Conservation (phyloP, 2,113 vertebrate species). For the Bubo blakistoni region DNA sequence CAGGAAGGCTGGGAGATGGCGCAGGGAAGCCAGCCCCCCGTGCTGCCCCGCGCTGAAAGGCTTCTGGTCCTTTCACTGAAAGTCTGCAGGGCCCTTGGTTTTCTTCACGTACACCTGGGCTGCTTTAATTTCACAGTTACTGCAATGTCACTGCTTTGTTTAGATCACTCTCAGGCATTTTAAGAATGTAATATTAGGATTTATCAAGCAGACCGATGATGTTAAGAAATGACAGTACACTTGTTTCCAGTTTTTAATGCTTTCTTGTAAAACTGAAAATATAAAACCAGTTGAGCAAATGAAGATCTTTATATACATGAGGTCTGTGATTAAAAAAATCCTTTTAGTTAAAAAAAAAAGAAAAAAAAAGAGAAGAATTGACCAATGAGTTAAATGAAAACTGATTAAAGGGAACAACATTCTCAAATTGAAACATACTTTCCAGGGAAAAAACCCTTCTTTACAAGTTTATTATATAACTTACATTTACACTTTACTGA, state of each 20-base stretch:
- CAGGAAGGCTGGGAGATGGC: background rate
- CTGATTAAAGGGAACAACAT: slow-evolving; percentile 53
- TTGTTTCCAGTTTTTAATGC: slow-evolving; percentile 82
- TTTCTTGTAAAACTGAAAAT: slow-evolving; percentile 82
- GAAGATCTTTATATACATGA: slow-evolving; percentile 79
- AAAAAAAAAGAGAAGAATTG: background rate
- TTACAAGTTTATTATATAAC: slow-evolving; percentile 73
- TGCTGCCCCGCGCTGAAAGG: rapidly evolving
- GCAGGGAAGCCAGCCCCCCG: background rate
- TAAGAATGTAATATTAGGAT: background rate
- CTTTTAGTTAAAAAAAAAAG: slow-evolving; percentile 35
- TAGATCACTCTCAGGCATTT: background rate
- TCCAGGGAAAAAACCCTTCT: slow-evolving; percentile 28
- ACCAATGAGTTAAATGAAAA: slow-evolving; percentile 45
- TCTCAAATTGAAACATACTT: slow-evolving; percentile 55
- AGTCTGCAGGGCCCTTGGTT: background rate
- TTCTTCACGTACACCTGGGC: background rate
- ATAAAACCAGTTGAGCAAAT: slow-evolving; percentile 76
- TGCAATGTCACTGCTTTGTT: background rate
- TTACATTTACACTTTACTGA: slow-evolving; percentile 72
- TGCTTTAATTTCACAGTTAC: background rate
- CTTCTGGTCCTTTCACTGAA: background rate
- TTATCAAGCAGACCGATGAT: background rate
- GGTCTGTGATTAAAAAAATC: slow-evolving; percentile 76
- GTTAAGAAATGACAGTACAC: slow-evolving; percentile 39